These are phyloP conservation scores for Drosophila pandora DNA, from an alignment of 1,140 invertebrate genomes.

Conservation along the genomic window DNA sequence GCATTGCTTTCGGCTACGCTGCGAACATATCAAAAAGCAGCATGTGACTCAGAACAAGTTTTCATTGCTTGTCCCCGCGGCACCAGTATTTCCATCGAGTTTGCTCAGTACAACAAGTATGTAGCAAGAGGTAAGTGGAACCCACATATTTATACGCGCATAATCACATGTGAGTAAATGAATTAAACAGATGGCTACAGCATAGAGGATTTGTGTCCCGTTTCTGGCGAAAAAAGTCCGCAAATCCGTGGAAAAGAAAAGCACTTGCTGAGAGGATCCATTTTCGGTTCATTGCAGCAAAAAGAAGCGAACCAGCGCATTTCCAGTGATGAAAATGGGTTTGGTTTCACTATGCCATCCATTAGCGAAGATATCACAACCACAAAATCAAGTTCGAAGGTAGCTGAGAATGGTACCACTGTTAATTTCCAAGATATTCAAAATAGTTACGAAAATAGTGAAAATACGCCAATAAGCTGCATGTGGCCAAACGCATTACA, in stretches of 20 bases:
- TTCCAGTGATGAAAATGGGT: constrained; percentile 42
- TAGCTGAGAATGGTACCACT: constrained; percentile 19
- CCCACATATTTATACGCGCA: no score
- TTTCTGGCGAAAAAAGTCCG: constrained; percentile 35
- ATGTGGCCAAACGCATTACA: constrained; percentile 83
- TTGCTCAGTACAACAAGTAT: constrained; percentile 85
- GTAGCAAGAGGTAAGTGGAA: constrained; percentile 71
- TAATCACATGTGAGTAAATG: neutral
- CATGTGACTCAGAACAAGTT: constrained; percentile 94
- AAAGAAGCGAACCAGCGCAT: constrained; percentile 63
- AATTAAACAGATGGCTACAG: constrained; percentile 69
- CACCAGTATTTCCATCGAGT: constrained; percentile 93
- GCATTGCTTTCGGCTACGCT: constrained; percentile 94
- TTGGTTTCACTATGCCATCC: neutral
- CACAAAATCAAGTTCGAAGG: constrained; percentile 14
- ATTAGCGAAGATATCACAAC: neutral
- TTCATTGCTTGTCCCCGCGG: constrained; percentile 92
- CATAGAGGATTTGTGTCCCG: constrained; percentile 76
- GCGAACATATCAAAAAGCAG: constrained; percentile 93
- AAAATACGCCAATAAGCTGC: constrained; percentile 66
- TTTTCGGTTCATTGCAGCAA: constrained; percentile 61
- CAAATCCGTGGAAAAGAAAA: constrained; percentile 68
- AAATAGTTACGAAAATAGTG: constrained; percentile 28
- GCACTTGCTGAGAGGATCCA: constrained; percentile 71
- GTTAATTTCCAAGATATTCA: constrained; percentile 5